phyloP scores from a whole-genome alignment of 2,888 invertebrate species.

The Steromphala cineraria region DNA sequence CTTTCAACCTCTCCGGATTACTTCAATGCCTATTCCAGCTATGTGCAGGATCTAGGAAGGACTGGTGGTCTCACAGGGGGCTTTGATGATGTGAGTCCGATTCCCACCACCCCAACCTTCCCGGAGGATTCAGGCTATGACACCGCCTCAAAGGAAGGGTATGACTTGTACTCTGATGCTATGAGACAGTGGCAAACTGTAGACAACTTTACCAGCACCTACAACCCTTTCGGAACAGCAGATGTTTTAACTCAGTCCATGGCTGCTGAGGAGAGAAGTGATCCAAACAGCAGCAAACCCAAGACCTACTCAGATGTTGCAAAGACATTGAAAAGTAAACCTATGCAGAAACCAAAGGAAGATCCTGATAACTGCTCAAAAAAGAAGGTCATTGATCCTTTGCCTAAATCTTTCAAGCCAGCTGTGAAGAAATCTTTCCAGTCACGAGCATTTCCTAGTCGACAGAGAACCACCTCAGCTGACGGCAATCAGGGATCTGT shows the following conservation, averaged over 20 bases:
- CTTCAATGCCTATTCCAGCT: neutral
- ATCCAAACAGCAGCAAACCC: conserved; percentile 43
- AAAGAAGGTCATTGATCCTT: neutral
- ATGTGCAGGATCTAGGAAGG: neutral
- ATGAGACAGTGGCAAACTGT: conserved; percentile 49
- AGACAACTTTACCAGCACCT: conserved; percentile 38
- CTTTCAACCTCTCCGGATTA: neutral
- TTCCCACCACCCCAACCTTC: neutral
- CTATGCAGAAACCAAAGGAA: conserved; percentile 27
- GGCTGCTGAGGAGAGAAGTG: neutral
- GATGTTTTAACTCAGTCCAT: conserved; percentile 5
- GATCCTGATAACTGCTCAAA: conserved; percentile 7
- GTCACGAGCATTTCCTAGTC: conserved; percentile 16
- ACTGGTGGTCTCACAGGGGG: neutral
- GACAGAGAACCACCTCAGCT: conserved; percentile 13
- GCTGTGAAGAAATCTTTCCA: conserved; percentile 22
- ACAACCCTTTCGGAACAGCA: conserved; percentile 56
- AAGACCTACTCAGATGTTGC: conserved; percentile 68
- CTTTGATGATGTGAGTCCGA: conserved; percentile 6
- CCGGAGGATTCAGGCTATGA: conserved; percentile 11
- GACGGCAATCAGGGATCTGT: conserved; percentile 38
- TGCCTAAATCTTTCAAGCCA: conserved; percentile 28
- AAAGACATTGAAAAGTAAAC: conserved; percentile 54
- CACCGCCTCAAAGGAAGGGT: conserved; percentile 48
- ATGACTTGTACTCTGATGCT: conserved; percentile 54